Percentiles rank a stretch among this genome's conserved stretches.
These are phyloP conservation scores for Masticophis lateralis DNA, from an alignment of 2,797 vertebrate genomes.

Conservation along the genomic window DNA sequence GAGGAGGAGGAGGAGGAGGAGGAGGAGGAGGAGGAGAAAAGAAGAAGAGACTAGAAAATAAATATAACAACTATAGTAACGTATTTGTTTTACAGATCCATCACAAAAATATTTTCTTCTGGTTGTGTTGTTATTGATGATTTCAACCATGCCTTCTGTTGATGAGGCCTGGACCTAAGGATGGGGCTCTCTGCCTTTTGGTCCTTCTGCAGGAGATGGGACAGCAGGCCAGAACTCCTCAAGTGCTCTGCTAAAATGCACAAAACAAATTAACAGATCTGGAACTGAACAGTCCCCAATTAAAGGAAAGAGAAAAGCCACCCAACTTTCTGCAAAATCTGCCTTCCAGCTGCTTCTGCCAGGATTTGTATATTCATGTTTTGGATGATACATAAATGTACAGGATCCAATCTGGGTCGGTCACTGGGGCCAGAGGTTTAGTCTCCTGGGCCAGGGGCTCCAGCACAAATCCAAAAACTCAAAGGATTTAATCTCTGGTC, in stretches of 20 bases:
- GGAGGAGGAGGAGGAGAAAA: background rate
- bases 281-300: background rate
- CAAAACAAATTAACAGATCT: background rate
- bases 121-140: background rate
- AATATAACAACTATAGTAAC: background rate
- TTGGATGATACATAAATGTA: background rate
- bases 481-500: background rate
- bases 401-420: background rate
- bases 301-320: background rate
- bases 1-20: background rate
- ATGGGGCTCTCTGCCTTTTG: background rate
- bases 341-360: background rate
- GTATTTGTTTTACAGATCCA: background rate
- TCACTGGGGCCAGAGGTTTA: background rate
- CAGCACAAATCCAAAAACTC: background rate
- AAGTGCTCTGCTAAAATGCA: background rate
- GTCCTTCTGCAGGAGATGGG: background rate
- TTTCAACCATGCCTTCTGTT: background rate
- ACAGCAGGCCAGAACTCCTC: background rate
- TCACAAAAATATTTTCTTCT: background rate
- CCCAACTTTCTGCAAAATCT: background rate
- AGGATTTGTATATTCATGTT: background rate
- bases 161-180: background rate
- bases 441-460: background rate
- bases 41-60: background rate